Evolutionary conservation across 1,140 invertebrate species (phyloP).

Genomic region (Helicoverpa armigera): DNA sequence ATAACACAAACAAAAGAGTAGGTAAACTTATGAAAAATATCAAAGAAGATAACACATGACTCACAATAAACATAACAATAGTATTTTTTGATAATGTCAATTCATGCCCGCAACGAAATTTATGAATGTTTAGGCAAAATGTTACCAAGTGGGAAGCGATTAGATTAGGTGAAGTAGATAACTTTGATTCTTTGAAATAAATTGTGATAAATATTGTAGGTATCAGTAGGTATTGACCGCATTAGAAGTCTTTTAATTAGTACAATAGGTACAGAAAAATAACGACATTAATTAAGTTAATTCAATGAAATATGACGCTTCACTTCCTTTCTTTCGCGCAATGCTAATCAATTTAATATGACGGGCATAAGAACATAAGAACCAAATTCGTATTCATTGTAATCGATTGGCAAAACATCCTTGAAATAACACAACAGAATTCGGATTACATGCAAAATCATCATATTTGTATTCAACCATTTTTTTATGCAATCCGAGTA

Average conservation of each 20-base stretch:
- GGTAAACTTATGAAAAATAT: not conserved
- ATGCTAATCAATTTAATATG: not conserved
- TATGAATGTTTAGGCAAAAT: not conserved
- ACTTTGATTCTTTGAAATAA: slow-evolving; percentile 1
- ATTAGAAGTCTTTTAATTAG: no score
- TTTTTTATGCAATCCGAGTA: slow-evolving; percentile 2
- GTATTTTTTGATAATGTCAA: slow-evolving; percentile 16
- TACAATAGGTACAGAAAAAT: not conserved
- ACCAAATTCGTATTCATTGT: not conserved
- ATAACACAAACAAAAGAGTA: slow-evolving; percentile 12
- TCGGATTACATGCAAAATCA: slow-evolving; percentile 22
- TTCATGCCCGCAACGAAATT: not conserved
- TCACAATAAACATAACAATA: slow-evolving; percentile 11
- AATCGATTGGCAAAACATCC: slow-evolving; percentile 25
- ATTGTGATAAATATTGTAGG: not conserved
- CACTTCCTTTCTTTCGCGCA: slow-evolving; percentile 8
- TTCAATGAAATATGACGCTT: slow-evolving; percentile 4
- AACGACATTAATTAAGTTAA: not conserved
- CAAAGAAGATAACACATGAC: not conserved
- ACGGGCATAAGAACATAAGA: not conserved
- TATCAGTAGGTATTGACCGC: no score
- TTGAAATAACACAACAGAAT: slow-evolving; percentile 33
- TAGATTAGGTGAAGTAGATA: not conserved
- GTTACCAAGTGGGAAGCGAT: not conserved
- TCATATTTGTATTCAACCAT: not conserved